A percentile compares a stretch with the other conserved stretches of the same genome.
Evolutionary conservation across 2,888 invertebrate species (phyloP).

Genomic region (Dasypogon diadema): DNA sequence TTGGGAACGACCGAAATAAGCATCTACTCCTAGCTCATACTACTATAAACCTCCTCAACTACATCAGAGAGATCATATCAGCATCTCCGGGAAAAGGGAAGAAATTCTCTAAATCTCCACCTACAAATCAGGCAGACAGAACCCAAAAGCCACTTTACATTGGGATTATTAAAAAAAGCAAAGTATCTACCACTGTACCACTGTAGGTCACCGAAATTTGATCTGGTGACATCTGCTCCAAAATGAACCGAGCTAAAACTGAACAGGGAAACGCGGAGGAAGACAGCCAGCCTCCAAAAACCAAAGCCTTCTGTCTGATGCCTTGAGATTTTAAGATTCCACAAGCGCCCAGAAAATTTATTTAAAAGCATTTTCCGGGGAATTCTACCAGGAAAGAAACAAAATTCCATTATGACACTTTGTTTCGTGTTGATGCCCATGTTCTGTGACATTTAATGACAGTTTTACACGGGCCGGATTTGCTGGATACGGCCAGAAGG

Average conservation of each 20-base stretch:
- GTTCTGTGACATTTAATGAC: conserved; percentile 2
- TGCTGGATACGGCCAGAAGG: not conserved
- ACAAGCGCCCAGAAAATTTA: conserved; percentile 24
- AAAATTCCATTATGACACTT: conserved; percentile 35
- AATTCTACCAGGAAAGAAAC: not conserved
- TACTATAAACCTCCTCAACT: too few relatives aligned
- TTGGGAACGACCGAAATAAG: too few relatives aligned
- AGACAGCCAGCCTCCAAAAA: not conserved
- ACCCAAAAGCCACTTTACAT: not conserved
- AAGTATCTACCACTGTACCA: not conserved
- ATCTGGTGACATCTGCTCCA: conserved; percentile 15
- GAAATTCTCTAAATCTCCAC: conserved; percentile 7
- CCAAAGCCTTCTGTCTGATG: too few relatives aligned
- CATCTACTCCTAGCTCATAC: too few relatives aligned
- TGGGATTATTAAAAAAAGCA: conserved; percentile 14
- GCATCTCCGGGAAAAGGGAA: too few relatives aligned
- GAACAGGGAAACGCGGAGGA: not conserved
- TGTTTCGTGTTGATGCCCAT: conserved; percentile 20
- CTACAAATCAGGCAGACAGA: conserved; percentile 3
- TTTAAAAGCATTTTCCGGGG: conserved; percentile 28
- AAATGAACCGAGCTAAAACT: too few relatives aligned
- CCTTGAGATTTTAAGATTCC: too few relatives aligned
- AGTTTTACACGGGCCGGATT: not conserved
- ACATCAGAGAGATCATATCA: too few relatives aligned
- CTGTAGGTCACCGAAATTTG: conserved; percentile 31